Base-by-base conservation (phyloP, 2,113 vertebrate genomes). In the Myodes glareolus region DNA sequence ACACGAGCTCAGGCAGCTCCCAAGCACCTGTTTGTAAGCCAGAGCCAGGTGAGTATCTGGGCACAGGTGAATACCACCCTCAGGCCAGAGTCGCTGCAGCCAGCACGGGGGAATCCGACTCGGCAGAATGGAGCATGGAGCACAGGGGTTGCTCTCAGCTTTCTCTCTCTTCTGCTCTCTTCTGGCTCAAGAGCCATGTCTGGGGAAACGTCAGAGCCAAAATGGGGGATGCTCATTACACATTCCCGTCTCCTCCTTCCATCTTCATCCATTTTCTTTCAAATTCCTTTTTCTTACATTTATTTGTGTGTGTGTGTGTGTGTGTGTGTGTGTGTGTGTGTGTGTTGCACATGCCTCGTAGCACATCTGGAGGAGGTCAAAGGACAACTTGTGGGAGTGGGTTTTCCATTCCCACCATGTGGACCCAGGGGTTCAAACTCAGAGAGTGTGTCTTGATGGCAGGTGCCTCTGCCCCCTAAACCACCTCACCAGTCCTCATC, bases 1-100 rank as follows among this genome's bases (percentile, higher is more conserved):
- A 99, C 99, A 72, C 99, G 99, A 98, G 99, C 99, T 98, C 99
- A 99, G 98, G 99, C 99, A 90, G 99, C 99, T 97, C 99, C 99
- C 85, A 99, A 99, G 98, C 99, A 99, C 88, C 98, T 99, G 77
- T 99, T 99, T 97, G 94, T 98, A 92, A 99, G 99, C 98, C 98
- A 98, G 92, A 99, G 98, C 94, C 98, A 98, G 92, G 99, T 99
- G 98, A 99, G 99, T 99, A 97, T 80, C 86, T 36, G 70, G 68
- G 88, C 36, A 21, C 81, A 63, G 72, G 63, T 33, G 75, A 76
- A 67, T 70, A 31, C 21, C 29, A 7, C 21, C 63, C 52, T 16
- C 11, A 31, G 65, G 90, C 92, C 65, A 67, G 75, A 85, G 72
- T 29, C 42, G 0, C 39, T 23, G 77, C 45, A 65, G 85, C 70